A percentile compares a stretch with the other conserved stretches of the same genome.
Conservation (phyloP, 2,797 vertebrate genomes). For the Xenops minutus region DNA sequence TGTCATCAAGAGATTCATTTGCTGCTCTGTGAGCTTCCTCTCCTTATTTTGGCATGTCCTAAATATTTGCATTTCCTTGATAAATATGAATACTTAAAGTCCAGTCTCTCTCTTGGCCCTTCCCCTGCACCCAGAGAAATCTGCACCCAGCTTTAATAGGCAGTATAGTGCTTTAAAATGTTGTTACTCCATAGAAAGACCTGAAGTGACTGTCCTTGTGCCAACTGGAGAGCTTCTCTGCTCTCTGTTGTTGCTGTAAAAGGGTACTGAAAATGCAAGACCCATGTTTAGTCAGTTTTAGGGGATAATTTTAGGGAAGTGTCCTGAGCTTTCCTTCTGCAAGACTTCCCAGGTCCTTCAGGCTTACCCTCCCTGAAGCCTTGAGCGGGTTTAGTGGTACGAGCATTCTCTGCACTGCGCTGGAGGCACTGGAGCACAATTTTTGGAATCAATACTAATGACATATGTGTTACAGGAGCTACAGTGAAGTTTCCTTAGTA, state of each 20-base stretch:
- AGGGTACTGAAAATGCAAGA: background rate
- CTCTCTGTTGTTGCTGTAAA: background rate
- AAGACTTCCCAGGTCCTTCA: background rate
- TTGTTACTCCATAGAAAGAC: accelerated
- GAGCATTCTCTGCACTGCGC: background rate
- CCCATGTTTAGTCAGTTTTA: accelerated
- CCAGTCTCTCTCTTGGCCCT: background rate
- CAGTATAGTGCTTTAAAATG: background rate
- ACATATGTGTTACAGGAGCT: background rate
- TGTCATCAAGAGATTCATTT: background rate
- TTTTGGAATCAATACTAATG: background rate
- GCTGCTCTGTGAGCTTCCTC: background rate
- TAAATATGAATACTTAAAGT: background rate
- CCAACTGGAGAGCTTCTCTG: background rate
- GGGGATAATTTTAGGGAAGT: background rate
- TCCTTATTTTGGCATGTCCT: background rate
- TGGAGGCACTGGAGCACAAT: background rate
- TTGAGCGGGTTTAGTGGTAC: accelerated
- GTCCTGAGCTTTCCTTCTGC: background rate
- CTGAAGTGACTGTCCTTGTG: background rate
- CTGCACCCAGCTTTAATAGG: background rate
- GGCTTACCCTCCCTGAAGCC: background rate
- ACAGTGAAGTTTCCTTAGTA: background rate
- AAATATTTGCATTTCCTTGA: background rate
- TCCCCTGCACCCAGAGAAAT: background rate